Percentiles rank a stretch among this genome's conserved stretches.
Conservation (phyloP, 2,888 invertebrate species). For the Acrobasis suavella region DNA sequence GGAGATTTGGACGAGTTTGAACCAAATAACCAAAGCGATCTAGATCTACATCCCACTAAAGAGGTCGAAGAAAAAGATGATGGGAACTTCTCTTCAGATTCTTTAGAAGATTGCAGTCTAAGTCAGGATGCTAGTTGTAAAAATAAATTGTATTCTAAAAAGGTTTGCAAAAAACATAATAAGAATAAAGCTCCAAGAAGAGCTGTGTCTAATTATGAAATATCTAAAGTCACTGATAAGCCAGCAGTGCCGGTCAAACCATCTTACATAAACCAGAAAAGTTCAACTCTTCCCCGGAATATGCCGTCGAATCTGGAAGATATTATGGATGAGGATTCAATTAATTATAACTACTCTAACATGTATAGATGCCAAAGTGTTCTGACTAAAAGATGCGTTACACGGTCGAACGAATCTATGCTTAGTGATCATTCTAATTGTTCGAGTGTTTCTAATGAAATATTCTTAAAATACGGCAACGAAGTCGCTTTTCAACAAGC, state of each 20-base stretch:
- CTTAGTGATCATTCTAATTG: constrained; percentile 78
- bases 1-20: constrained; percentile 83
- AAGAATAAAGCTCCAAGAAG: constrained; percentile 80
- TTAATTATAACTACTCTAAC: constrained; percentile 58
- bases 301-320: constrained; percentile 80
- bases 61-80: constrained; percentile 78
- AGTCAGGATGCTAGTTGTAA: constrained; percentile 78
- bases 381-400: constrained; percentile 80
- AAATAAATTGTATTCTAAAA: constrained; percentile 78
- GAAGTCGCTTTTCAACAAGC: constrained; percentile 78
- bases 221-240: constrained; percentile 77
- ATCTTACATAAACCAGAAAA: constrained; percentile 66
- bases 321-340: constrained; percentile 74
- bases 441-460: constrained; percentile 78
- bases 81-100: constrained; percentile 90
- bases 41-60: constrained; percentile 69
- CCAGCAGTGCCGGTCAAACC: constrained; percentile 69
- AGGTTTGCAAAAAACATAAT: constrained; percentile 78
- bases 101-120: constrained; percentile 87
- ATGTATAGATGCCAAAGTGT: constrained; percentile 79
- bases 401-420: constrained; percentile 81
- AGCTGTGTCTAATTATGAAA: constrained; percentile 90
- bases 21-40: constrained; percentile 53
- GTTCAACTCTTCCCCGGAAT: constrained; percentile 75
- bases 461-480: constrained; percentile 76